Evolutionary conservation across 2,888 invertebrate species (phyloP), one percentile per base, ranked within the genome.

Genomic region (Habroteleia sp.): DNA sequence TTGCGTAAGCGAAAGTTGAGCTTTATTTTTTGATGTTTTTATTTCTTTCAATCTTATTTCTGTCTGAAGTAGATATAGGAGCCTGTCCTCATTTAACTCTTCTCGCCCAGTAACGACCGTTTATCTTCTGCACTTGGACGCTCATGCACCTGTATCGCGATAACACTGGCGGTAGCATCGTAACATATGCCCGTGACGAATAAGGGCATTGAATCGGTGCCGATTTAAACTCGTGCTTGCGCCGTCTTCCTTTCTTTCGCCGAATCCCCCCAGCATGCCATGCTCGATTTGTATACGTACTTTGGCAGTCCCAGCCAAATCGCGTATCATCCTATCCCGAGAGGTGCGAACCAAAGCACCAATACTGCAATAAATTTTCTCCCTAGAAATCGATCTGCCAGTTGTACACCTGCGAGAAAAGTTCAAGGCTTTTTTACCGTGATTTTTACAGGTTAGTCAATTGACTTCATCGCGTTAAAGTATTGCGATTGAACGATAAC

Each of bases 191-290:
- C 68, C 52, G 52, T 60, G 66, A 74, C 77, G 68, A 77, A 77
- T 77, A 77, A 77, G 77, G 77, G 68, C 74, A 74, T 71, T 62
- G 58, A 77, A 77, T 77, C 66, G 77, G 65, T 60, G 77, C 77
- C 77, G 71, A 74, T 77, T 74, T 63, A 58, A 69, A 73, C 62
- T 74, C 58, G 42, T 62, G 63, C 50, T 52, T 41, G 60, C 60
- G 41, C 60, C 20, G 46, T 66, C 44, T 44, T 58, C 65, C 50
- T 73, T 66, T 73, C 73, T 66, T 58, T 27, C 11, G 52, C 65
- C 52, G 65, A n/a, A n/a, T n/a, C n/a, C 58, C 42, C 58, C 65
- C 63, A 54, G 62, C 46, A 41, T 48, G 74, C 54, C 39, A 52
- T 62, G 46, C 73, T 60, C 62, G 41, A 74, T 74, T 74, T 68